A percentile compares a stretch with the other conserved stretches of the same genome.
These are phyloP conservation scores for Brachionus asplanchnoidis DNA, from an alignment of 1,140 invertebrate genomes.

Conservation along the genomic window DNA sequence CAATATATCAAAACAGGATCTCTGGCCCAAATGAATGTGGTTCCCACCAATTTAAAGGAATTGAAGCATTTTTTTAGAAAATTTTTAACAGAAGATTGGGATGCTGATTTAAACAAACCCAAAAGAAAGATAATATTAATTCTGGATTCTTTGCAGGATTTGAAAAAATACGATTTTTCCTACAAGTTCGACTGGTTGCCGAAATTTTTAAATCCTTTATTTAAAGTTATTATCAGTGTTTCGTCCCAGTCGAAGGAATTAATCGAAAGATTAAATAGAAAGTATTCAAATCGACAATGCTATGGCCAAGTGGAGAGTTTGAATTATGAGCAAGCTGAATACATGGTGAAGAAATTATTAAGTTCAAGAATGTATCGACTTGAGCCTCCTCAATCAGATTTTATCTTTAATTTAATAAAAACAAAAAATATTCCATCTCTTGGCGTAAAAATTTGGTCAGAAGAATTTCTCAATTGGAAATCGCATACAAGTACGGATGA, in stretches of 20 bases:
- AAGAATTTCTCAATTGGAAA: conserved; percentile 23
- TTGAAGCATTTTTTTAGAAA: background rate
- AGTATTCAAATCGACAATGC: background rate
- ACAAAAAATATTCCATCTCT: background rate
- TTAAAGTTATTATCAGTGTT: conserved; percentile 16
- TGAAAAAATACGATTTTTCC: background rate
- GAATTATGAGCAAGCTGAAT: conserved; percentile 5
- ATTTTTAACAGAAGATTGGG: background rate
- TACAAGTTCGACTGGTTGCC: conserved; percentile 35
- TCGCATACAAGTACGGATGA: background rate
- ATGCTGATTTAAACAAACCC: background rate
- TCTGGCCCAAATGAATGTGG: background rate
- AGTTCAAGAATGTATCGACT: background rate
- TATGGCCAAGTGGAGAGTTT: background rate
- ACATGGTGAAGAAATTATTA: background rate
- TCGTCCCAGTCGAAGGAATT: background rate
- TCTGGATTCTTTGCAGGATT: conserved; percentile 21
- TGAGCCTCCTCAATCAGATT: background rate
- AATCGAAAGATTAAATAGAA: conserved; percentile 33
- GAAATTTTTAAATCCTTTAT: background rate
- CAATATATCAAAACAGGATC: conserved; percentile 25
- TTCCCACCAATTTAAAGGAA: conserved; percentile 2
- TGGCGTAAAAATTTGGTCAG: conserved; percentile 9
- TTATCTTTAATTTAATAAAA: conserved; percentile 12
- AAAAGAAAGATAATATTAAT: conserved; percentile 35